Percentiles rank a stretch among this genome's conserved stretches.
Conservation (phyloP, 2,888 invertebrate species). For the Drosophila antonietae region DNA sequence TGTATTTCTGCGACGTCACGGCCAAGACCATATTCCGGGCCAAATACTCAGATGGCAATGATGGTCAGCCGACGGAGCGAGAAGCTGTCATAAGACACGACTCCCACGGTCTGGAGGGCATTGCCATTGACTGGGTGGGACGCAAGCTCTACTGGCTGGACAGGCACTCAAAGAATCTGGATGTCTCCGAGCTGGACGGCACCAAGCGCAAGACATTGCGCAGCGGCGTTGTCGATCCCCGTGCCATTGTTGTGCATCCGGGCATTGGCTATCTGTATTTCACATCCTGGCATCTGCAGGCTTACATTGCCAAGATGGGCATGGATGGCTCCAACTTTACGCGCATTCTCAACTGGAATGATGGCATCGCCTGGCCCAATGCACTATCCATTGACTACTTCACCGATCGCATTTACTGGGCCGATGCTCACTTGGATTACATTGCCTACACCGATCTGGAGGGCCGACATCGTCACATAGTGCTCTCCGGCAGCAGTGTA, state of each 20-base stretch:
- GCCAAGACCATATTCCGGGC: constrained; percentile 96
- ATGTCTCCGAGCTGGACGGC: constrained; percentile 97
- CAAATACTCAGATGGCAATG: constrained; percentile 86
- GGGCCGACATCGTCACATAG: constrained; percentile 93
- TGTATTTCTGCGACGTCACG: constrained; percentile 98
- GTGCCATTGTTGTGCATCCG: constrained; percentile 97
- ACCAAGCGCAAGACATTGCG: constrained; percentile 95
- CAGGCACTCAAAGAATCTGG: constrained; percentile 96
- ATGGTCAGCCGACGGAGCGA: constrained; percentile 87
- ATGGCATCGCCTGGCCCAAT: constrained; percentile 99
- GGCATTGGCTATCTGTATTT: constrained; percentile 97
- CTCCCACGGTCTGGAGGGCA: constrained; percentile 98
- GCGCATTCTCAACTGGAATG: constrained; percentile 94
- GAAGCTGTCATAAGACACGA: constrained; percentile 96
- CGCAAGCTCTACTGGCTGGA: constrained; percentile 99
- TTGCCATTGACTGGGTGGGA: constrained; percentile 98
- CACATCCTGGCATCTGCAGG: constrained; percentile 97
- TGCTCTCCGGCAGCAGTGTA: constrained; percentile 91
- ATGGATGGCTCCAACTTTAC: constrained; percentile 98
- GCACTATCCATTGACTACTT: constrained; percentile 98
- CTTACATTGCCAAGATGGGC: constrained; percentile 98
- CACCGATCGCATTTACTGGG: constrained; percentile 97
- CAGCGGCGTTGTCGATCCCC: constrained; percentile 95
- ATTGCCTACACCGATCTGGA: constrained; percentile 97
- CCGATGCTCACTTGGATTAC: constrained; percentile 99